Conservation (phyloP, 1,140 invertebrate species). For the Trichonephila clavata region DNA sequence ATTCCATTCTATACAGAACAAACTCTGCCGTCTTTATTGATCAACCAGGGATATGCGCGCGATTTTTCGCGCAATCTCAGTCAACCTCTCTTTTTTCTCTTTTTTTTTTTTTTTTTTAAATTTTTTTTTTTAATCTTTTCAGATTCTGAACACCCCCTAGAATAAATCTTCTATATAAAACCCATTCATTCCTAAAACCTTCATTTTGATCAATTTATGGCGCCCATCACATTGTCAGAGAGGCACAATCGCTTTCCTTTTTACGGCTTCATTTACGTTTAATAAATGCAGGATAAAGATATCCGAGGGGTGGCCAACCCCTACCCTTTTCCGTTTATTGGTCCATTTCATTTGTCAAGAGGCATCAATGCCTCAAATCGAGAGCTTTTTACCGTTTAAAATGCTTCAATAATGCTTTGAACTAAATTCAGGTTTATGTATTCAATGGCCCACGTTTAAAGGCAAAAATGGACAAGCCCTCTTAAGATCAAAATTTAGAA, state of each 20-base stretch:
- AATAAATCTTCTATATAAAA: not conserved
- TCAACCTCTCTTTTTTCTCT: no score
- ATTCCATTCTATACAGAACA: slow-evolving; percentile 31
- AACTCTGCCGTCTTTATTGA: slow-evolving; percentile 51
- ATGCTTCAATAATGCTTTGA: not conserved
- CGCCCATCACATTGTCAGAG: not conserved
- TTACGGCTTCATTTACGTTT: slow-evolving; percentile 4
- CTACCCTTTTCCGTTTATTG: not conserved
- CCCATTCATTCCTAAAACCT: not conserved
- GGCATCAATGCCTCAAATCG: not conserved
- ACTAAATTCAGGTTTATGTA: not conserved
- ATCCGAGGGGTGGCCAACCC: not conserved
- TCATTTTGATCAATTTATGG: not conserved
- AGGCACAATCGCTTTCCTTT: not conserved
- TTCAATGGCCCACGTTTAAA: not conserved
- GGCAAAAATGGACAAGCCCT: no score
- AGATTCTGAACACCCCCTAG: not conserved
- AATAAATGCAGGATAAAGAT: slow-evolving; percentile 23
- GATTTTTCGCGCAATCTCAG: not conserved
- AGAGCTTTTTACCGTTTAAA: not conserved
- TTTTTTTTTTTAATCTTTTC: no score
- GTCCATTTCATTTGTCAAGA: not conserved
- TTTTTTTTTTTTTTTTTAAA: no score
- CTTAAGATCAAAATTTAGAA: no score
- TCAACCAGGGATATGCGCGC: slow-evolving; percentile 21